Percentiles rank a stretch among this genome's conserved stretches.
Evolutionary conservation across 64 coral and sea anemone species (phyloP).

Genomic region (Anthopleura sola): DNA sequence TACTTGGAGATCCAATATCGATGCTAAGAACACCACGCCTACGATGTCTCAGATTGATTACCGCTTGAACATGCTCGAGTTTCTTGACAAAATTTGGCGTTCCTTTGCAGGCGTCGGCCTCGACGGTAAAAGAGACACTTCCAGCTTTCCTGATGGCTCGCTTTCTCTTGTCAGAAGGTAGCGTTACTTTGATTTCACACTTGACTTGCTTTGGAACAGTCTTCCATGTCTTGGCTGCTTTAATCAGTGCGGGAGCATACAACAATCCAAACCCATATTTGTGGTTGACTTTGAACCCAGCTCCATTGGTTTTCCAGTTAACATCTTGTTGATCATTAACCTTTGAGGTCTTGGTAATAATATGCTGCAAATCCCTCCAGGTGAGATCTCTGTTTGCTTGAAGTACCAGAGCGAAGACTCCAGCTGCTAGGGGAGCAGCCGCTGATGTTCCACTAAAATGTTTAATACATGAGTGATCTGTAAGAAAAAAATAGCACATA

Average conservation of each 20-base stretch:
- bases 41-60: constrained; percentile 58
- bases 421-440: constrained; percentile 79
- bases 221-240: constrained; percentile 61
- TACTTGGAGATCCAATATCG: constrained; percentile 53
- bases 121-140: constrained; percentile 20
- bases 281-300: constrained; percentile 45
- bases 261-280: constrained; percentile 83
- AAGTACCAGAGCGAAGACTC: constrained; percentile 69
- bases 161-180: constrained; percentile 8
- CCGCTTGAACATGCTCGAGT: constrained; percentile 69
- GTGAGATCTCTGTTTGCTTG: constrained; percentile 76
- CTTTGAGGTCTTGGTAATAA: constrained; percentile 38
- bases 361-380: constrained; percentile 85
- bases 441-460: constrained; percentile 79
- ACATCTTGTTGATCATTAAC: neutral
- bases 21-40: constrained; percentile 58
- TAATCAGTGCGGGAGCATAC: constrained; percentile 56
- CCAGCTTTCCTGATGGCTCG: neutral
- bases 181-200: constrained; percentile 5
- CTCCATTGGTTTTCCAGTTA: constrained; percentile 56
- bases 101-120: neutral
- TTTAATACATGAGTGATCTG: constrained; percentile 31
- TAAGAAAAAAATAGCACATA: no score
- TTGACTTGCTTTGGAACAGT: constrained; percentile 49
- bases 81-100: constrained; percentile 17